Conservation (phyloP, 2,888 invertebrate genomes). For the Xanthorhoe designata region DNA sequence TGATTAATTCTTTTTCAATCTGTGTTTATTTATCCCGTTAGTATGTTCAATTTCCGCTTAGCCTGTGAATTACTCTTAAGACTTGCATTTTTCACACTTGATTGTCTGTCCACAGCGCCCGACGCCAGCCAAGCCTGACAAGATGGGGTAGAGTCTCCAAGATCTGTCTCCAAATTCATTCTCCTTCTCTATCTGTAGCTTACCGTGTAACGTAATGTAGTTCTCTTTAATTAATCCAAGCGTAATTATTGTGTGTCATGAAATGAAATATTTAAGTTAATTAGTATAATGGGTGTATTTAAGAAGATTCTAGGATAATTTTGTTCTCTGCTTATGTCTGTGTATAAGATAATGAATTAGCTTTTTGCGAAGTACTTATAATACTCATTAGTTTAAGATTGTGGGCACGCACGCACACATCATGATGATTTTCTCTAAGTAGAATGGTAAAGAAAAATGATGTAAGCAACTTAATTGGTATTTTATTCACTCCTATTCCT, state of each 20-base stretch:
- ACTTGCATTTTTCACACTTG: not conserved
- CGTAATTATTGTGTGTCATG: conserved; percentile 43
- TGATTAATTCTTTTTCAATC: too few relatives aligned
- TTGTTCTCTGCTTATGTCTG: conserved; percentile 35
- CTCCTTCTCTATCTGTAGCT: conserved; percentile 26
- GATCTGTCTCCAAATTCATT: not conserved
- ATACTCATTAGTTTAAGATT: conserved; percentile 77
- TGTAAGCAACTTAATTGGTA: conserved; percentile 46
- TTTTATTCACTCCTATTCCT: conserved; percentile 43
- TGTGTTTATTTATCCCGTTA: too few relatives aligned
- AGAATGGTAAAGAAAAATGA: conserved; percentile 45
- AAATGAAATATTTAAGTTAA: conserved; percentile 42
- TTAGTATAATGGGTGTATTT: conserved; percentile 34
- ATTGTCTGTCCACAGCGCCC: conserved; percentile 10
- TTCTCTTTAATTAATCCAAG: conserved; percentile 36
- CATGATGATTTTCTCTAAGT: conserved; percentile 50
- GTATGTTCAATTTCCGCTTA: too few relatives aligned
- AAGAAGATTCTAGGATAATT: conserved; percentile 42
- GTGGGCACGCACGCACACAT: conserved; percentile 73
- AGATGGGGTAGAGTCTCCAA: conserved; percentile 13
- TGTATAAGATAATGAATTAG: conserved; percentile 45
- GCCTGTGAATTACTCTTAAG: too few relatives aligned
- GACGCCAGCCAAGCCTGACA: conserved; percentile 1
- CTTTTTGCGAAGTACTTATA: conserved; percentile 71
- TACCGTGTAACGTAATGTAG: conserved; percentile 18